Conservation (phyloP, 2,797 vertebrate genomes). For the Spheniscus humboldti region DNA sequence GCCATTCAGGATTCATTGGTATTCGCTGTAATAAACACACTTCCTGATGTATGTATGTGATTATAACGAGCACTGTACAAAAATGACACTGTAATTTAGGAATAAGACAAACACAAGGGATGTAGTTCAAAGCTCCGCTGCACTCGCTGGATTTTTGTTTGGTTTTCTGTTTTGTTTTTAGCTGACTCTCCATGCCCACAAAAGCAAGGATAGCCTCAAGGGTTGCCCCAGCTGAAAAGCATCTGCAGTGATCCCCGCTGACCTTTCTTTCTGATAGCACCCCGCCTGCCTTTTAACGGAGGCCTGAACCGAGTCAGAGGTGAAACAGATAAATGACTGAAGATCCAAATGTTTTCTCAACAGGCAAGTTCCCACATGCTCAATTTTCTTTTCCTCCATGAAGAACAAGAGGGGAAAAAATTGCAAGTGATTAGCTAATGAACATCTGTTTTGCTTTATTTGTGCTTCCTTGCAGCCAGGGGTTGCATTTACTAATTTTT, state of each 20-base stretch:
- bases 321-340: slow-evolving; percentile 63
- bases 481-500: slow-evolving; percentile 55
- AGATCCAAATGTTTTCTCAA: slow-evolving; percentile 60
- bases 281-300: slow-evolving; percentile 26
- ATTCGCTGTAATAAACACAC: neutral
- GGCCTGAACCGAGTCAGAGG: slow-evolving; percentile 53
- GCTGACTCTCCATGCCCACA: neutral
- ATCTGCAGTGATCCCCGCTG: slow-evolving; percentile 54
- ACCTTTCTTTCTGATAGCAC: slow-evolving; percentile 59
- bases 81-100: slow-evolving; percentile 14
- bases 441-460: slow-evolving; percentile 58
- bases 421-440: slow-evolving; percentile 52
- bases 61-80: neutral
- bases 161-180: neutral
- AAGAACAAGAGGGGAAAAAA: slow-evolving; percentile 41
- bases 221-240: slow-evolving; percentile 51
- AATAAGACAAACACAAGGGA: neutral
- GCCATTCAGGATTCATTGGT: neutral
- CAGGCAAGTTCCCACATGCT: slow-evolving; percentile 55
- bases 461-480: slow-evolving; percentile 36
- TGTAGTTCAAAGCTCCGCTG: neutral
- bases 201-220: slow-evolving; percentile 19
- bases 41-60: neutral
- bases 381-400: slow-evolving; percentile 36
- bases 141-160: neutral